Base-by-base conservation (phyloP, 2,888 invertebrate species). In the Saturnia japonica region DNA sequence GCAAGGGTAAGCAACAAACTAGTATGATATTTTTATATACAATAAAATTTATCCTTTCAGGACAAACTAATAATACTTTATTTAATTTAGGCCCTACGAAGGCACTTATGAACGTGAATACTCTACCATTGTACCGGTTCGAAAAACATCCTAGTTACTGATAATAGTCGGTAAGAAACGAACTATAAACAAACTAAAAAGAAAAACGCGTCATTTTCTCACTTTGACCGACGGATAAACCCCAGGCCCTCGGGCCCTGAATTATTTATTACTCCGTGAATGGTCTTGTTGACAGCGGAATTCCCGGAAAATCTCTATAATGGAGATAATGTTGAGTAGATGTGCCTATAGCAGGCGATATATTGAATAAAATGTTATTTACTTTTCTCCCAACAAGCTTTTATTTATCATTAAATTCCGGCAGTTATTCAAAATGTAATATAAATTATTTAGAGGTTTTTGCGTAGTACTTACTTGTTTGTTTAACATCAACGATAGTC, bases 211-310 rank as follows among this genome's bases (percentile, higher is more conserved):
- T 6, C 11, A n/a, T 40, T 45, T 45, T 43, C 1, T 62, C 6
- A n/a, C 3, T 69, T 42, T 16, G 45, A 3, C 69, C 43, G 14
- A 9, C 19, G 25, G 25, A 16, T 16, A 69, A 62, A 25, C 43
- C 43, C 69, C 68, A 64, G n/a, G n/a, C n/a, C n/a, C n/a, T n/a
- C n/a, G n/a, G n/a, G 73, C 71, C 68, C 51, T 79, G 77, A 81
- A 81, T 81, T 77, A 79, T 80, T 79, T 73, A 80, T 75, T 72
- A 54, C 42, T 25, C 40, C 57, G 42, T 57, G 62, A 62, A 69
- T 62, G 45, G 70, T 75, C 75, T 72, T 75, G 73, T 77, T 79
- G 76, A 76, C 75, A 75, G 72, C 64, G 51, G 42, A 66, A 70
- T 73, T 72, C 60, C 57, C 28, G 47, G 73, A 71, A 71, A 68